Conservation (phyloP, 2,113 vertebrate genomes). For the Okapia johnstoni region DNA sequence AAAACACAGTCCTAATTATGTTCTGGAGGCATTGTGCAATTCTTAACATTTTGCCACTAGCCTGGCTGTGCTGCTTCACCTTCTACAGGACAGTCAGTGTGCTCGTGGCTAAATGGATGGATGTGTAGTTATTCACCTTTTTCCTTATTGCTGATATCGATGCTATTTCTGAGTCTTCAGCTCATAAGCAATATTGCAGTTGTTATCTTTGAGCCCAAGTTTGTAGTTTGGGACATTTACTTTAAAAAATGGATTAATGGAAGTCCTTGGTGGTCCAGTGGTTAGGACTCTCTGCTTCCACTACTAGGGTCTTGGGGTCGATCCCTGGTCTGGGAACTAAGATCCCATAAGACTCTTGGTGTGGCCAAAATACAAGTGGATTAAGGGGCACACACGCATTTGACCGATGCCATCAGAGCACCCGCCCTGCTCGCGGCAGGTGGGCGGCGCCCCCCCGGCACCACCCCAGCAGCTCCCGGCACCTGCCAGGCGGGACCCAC, state of each 20-base stretch:
- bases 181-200: too few relatives aligned
- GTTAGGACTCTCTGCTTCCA: background rate
- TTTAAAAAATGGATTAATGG: background rate
- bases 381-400: accelerated
- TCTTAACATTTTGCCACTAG: background rate
- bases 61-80: accelerated
- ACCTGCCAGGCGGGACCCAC: accelerated
- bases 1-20: background rate
- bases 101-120: accelerated
- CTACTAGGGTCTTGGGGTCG: background rate
- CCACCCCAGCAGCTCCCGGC: background rate
- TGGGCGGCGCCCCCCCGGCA: accelerated
- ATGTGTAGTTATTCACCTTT: too few relatives aligned
- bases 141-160: background rate
- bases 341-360: background rate
- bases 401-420: accelerated
- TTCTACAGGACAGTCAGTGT: too few relatives aligned
- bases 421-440: accelerated
- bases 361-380: background rate
- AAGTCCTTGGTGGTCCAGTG: background rate
- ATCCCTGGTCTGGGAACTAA: background rate
- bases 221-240: background rate
- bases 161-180: background rate
- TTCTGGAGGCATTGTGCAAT: background rate
- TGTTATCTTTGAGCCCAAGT: background rate